Evolutionary conservation across 2,113 vertebrate genomes (phyloP).

Genomic region (Grus americana): DNA sequence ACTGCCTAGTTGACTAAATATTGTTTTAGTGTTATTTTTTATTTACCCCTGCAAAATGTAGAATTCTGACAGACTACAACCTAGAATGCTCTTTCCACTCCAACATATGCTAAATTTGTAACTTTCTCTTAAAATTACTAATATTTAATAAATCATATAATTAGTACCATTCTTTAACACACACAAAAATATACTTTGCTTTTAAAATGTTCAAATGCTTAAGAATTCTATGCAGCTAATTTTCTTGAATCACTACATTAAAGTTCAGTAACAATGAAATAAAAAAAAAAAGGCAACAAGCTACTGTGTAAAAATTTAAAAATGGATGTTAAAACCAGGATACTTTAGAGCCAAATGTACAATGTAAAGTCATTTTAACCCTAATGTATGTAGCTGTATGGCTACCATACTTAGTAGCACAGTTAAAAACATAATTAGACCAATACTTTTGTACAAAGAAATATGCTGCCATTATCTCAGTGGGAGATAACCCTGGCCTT

Average conservation of each 20-base stretch:
- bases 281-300: not conserved
- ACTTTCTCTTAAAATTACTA: not conserved
- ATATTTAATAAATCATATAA: not conserved
- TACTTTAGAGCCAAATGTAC: not conserved
- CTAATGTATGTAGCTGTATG: not conserved
- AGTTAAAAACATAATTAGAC: slow-evolving; percentile 66
- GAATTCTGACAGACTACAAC: not conserved
- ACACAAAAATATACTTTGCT: not conserved
- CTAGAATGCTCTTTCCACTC: not conserved
- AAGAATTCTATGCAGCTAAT: not conserved
- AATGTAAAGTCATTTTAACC: not conserved
- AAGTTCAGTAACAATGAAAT: not conserved
- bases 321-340: not conserved
- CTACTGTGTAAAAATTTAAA: not conserved
- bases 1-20: not conserved
- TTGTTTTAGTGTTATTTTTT: not conserved
- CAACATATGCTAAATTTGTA: not conserved
- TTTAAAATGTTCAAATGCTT: not conserved
- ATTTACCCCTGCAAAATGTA: not conserved
- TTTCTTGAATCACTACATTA: not conserved
- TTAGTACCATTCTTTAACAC: not conserved
- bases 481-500: slow-evolving; percentile 67
- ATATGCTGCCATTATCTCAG: slow-evolving; percentile 48
- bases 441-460: slow-evolving; percentile 45
- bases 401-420: not conserved